Evolutionary conservation across 1,140 invertebrate species (phyloP), one percentile per base, ranked within the genome.

Genomic region (Whitmania pigra): DNA sequence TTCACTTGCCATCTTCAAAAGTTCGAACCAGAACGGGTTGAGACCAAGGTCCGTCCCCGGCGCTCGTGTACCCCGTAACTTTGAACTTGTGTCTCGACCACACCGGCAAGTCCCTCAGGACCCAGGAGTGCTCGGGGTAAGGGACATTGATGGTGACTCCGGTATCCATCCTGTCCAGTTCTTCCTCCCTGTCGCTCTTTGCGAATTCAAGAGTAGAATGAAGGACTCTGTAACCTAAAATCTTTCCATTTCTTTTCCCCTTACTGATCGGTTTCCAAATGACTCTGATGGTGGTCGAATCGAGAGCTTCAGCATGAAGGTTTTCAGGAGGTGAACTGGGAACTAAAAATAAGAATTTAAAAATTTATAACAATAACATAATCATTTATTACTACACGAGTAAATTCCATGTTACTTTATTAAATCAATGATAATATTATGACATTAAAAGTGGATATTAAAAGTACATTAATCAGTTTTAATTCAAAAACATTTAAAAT

Each of bases 291-390:
- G 90, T 88, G 63, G 90, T 93, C 55, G 93, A 89, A 81, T 90
- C 90, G 80, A 89, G 86, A 69, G 93, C 88, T 82, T 87, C 85
- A 73, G 90, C 93, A 76, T 86, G 89, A 81, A 97, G 91, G 85
- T 94, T 92, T 86, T 89, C 88, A 79, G 94, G 94, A 77, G 94
- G 92, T 80, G 92, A 92, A 84, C 91, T 92, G 79, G 94, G 93
- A 54, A 76, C 79, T 81, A 74, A 22, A 73, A n/a, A n/a, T n/a
- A n/a, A n/a, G n/a, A n/a, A 72, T 27, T 25, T 20, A 54, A 20
- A 71, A 71, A 53, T 53, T 31, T 0, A 13, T 27, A 36, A 22
- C 31, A n/a, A n/a, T n/a, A n/a, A n/a, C n/a, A n/a, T n/a, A n/a
- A n/a, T 31, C 13, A 36, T 36, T 49, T 22, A 13, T 9, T 25